These are phyloP conservation scores for Microtus montanus DNA, from an alignment of 2,113 vertebrate genomes.

Conservation along the genomic window DNA sequence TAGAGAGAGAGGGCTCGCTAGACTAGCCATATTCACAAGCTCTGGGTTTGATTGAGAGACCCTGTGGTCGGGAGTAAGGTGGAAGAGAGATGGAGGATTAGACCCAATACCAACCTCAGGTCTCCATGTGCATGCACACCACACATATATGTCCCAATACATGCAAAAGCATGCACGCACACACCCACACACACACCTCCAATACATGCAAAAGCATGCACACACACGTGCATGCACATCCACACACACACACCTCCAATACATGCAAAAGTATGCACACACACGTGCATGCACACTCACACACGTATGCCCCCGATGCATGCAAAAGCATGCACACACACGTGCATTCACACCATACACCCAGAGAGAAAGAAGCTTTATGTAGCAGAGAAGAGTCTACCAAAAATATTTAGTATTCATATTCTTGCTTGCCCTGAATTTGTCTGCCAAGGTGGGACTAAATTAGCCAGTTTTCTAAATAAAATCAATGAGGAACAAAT, in stretches of 20 bases:
- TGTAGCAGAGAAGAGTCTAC: neutral
- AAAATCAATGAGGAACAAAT: conserved; percentile 49
- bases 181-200: neutral
- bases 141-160: neutral
- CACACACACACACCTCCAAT: neutral
- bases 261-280: neutral
- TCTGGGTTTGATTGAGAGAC: neutral
- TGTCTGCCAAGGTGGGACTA: conserved; percentile 11
- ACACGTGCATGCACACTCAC: neutral
- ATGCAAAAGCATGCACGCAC: neutral
- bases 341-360: neutral
- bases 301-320: neutral
- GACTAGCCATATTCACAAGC: no score
- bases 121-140: neutral
- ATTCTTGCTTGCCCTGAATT: neutral
- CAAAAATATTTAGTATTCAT: neutral
- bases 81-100: neutral
- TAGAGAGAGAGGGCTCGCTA: neutral
- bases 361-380: neutral
- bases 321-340: neutral
- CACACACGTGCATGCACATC: neutral
- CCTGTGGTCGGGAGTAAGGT: neutral
- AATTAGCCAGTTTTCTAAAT: conserved; percentile 47
- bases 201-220: neutral
- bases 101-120: neutral